These are phyloP conservation scores for Polypedilum vanderplanki DNA, from an alignment of 1,140 invertebrate genomes.

Conservation along the genomic window DNA sequence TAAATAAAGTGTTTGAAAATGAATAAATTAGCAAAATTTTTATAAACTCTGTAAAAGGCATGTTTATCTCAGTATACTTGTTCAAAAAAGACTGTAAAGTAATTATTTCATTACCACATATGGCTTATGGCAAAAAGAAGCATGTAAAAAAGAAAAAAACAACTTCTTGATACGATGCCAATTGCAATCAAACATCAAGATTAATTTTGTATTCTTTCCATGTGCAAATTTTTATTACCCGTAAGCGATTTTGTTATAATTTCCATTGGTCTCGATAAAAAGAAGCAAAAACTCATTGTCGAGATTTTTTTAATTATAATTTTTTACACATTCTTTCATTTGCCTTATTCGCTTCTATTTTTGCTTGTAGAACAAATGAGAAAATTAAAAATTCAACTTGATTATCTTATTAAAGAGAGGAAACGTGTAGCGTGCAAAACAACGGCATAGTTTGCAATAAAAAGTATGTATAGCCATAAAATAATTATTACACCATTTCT, in stretches of 20 bases:
- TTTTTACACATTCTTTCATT: not conserved
- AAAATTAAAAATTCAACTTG: slow-evolving; percentile 5
- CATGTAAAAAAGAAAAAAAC: not conserved
- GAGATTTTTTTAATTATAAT: not conserved
- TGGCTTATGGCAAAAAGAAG: not conserved
- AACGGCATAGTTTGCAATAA: slow-evolving; percentile 4
- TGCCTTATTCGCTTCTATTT: not conserved
- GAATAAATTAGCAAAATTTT: too few species aligned
- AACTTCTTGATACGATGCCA: not conserved
- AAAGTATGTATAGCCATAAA: slow-evolving; percentile 20
- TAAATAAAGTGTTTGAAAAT: too few species aligned
- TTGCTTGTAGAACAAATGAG: not conserved
- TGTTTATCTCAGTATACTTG: too few species aligned
- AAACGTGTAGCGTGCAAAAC: slow-evolving; percentile 3
- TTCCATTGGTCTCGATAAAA: too few species aligned
- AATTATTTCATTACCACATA: too few species aligned
- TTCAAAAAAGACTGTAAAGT: too few species aligned
- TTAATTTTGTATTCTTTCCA: not conserved
- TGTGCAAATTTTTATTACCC: not conserved
- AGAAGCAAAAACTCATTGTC: too few species aligned
- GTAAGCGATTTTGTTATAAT: not conserved
- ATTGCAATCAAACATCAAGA: slow-evolving; percentile 3
- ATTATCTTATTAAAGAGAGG: not conserved
- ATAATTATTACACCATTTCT: slow-evolving; percentile 28
- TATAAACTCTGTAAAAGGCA: too few species aligned